phyloP scores from a whole-genome alignment of 2,797 vertebrate species.

The Poecilia gillii region DNA sequence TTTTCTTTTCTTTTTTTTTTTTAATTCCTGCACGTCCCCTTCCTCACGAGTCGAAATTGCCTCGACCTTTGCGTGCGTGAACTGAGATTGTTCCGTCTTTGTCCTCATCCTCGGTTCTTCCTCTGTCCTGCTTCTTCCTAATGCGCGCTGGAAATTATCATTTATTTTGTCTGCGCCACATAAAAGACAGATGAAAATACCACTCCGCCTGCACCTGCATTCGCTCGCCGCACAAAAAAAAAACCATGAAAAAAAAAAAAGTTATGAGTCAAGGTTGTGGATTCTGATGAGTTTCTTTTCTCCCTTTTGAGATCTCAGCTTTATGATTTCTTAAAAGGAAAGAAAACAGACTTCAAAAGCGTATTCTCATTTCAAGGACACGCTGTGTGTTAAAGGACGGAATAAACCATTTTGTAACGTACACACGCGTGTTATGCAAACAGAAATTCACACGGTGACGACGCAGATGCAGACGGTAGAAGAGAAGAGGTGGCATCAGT shows the following conservation, averaged over 20 bases:
- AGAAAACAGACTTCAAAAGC: constrained; percentile 48
- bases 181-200: constrained; percentile 24
- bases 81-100: constrained; percentile 38
- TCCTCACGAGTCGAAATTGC: constrained; percentile 45
- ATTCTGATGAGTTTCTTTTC: constrained; percentile 24
- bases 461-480: constrained; percentile 61
- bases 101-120: constrained; percentile 28
- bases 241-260: constrained; percentile 10
- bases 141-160: constrained; percentile 14
- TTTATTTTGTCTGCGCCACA: constrained; percentile 12
- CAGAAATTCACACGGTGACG: constrained; percentile 31
- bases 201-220: background rate
- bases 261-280: constrained; percentile 38
- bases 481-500: constrained; percentile 80
- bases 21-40: background rate
- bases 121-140: constrained; percentile 14
- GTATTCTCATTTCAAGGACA: constrained; percentile 51
- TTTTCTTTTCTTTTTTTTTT: background rate
- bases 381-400: constrained; percentile 28
- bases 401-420: constrained; percentile 21
- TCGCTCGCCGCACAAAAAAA: constrained; percentile 26
- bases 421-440: constrained; percentile 4
- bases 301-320: constrained; percentile 30
- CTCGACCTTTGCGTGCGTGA: constrained; percentile 60
- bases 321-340: constrained; percentile 31